Base-by-base conservation (phyloP, 2,113 vertebrate genomes). In the Passerina amoena region DNA sequence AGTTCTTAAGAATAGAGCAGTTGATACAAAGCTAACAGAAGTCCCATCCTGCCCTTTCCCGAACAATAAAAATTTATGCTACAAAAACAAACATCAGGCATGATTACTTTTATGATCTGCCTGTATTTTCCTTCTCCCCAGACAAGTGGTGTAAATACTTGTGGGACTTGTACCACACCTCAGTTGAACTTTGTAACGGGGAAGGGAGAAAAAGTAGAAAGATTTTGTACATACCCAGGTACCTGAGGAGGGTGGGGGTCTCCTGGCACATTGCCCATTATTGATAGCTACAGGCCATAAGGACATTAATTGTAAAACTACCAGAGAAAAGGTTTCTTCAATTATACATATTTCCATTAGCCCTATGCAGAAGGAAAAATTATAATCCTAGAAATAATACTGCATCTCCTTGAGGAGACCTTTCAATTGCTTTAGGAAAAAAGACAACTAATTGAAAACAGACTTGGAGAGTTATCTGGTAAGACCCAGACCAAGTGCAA, bases 161-260 rank as follows among this genome's bases (percentile, higher is more conserved):
- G 54, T 0, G 7, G 16, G 27, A 51, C 35, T 88, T 60, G 12
- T 56, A 83, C 38, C 35, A 75, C 20, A 64, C 25, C 71, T 60
- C 53, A n/a, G 13, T 0, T 68, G 38, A 82, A 66, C 42, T 70
- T 50, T 70, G 0, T 20, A 53, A 44, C 0, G 2, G 30, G 8
- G 19, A 63, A 57, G 14, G 31, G 20, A 88, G 27, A 77, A 64
- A 10, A 66, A 15, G 17, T 12, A 70, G 17, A 14, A 73, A 79
- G 12, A 20, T 69, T 77, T 50, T 57, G 48, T 56, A 61, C 23
- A 12, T 28, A 22, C 50, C n/a, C 45, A 2, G 1, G 38, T 63
- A 72, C 70, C 35, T n/a, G 31, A 40, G 23, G 15, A 51, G 19
- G 16, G 40, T 64, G 35, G 28, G n/a, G 24, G 4, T 40, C 69